Conservation (phyloP, 2,888 invertebrate species). For the Baronia brevicornis region DNA sequence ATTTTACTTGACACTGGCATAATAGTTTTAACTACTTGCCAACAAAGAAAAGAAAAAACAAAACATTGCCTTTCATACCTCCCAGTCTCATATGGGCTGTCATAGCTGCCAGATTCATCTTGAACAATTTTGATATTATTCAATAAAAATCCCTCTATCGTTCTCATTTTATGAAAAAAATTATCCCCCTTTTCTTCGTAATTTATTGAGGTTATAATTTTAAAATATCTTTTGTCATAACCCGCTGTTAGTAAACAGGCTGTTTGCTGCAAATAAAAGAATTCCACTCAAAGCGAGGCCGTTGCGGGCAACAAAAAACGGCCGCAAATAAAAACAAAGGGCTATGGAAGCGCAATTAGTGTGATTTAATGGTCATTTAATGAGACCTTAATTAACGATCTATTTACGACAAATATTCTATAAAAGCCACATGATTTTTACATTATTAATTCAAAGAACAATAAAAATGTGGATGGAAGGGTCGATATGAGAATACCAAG, state of each 20-base stretch:
- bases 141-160: not conserved
- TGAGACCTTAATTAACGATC: conserved; percentile 65
- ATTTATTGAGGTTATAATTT: conserved; percentile 70
- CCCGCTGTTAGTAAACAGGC: conserved; percentile 65
- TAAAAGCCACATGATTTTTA: conserved; percentile 21
- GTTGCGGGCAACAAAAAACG: conserved; percentile 47
- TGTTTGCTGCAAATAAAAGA: conserved; percentile 67
- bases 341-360: conserved; percentile 58
- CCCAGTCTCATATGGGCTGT: too few relatives aligned
- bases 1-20: too few relatives aligned
- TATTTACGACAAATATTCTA: conserved; percentile 41
- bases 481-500: too few relatives aligned
- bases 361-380: conserved; percentile 72
- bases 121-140: too few relatives aligned
- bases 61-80: too few relatives aligned
- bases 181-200: conserved; percentile 21
- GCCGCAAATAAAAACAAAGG: conserved; percentile 66
- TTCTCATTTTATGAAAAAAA: conserved; percentile 1
- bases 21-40: too few relatives aligned
- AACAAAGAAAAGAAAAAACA: too few relatives aligned
- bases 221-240: conserved; percentile 60
- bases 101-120: too few relatives aligned
- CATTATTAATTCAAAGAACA: conserved; percentile 24
- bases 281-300: conserved; percentile 60
- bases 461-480: too few relatives aligned